Evolutionary conservation across 2,888 invertebrate species (phyloP), one percentile per base, ranked within the genome.

Genomic region (Cheilosia variabilis): DNA sequence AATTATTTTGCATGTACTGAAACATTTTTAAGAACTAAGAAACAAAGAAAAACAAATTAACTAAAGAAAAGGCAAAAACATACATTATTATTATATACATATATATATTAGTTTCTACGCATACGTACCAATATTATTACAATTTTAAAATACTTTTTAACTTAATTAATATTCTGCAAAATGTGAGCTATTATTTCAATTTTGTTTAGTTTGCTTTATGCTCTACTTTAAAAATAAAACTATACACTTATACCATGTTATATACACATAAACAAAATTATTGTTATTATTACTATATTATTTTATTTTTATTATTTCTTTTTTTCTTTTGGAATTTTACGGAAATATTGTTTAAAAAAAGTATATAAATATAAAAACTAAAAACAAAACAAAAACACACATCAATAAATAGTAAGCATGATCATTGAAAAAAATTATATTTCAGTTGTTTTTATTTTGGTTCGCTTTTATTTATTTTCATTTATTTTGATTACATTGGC

Each of bases 1-100:
- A 47, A 84, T 76, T 75, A 75, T 47, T 84, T 83, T 78, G 84
- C 84, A 79, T 84, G 84, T 80, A 84, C 84, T 84, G 84, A 84
- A 84, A 78, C 43, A 63, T 78, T 78, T 78, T 60, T 68, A 78
- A 68, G 62, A 83, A 63, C 69, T 68, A 71, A 73, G 60, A 69
- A 45, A 72, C 27, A 65, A 31, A 65, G 50, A 17, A 57, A 65
- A 65, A 75, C 17, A 58, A 81, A 77, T 17, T 47, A 66, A 77
- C 52, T 53, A 57, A 65, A 60, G 43, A 69, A 57, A 65, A 71
- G 72, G 55, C 45, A 77, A 76, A 65, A 75, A 37, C 13, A 57
- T 58, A 31, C 58, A 31, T 19, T n/a, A 45, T n/a, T 37, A 22
- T 22, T 2, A 27, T 27, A 71, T 37, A 66, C 31, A 63, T 55